Conservation (phyloP, 37 sponge, comb jelly and placozoan species). For the Sycon ciliatum region DNA sequence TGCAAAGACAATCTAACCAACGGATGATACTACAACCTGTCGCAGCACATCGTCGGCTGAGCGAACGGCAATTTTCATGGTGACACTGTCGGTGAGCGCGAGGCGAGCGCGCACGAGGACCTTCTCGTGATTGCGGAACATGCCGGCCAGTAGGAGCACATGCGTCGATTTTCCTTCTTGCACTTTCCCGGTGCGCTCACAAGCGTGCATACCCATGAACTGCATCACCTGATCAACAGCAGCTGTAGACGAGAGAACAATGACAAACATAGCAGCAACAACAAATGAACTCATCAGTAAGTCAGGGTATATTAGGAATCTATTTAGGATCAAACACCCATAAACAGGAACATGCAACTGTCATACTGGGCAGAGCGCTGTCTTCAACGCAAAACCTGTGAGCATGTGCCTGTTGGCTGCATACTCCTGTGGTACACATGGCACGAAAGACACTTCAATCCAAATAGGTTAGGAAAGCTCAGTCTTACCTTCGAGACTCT, state of each 20-base stretch:
- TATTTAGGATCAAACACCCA: no score
- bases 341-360: no score
- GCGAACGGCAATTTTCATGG: conserved; percentile 82
- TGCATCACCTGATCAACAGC: conserved; percentile 81
- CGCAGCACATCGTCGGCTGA: no score
- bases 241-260: conserved; percentile 36
- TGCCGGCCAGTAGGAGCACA: conserved; percentile 84
- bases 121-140: conserved; percentile 75
- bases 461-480: no score
- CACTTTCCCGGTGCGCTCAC: conserved; percentile 85
- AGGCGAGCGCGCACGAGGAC: conserved; percentile 69
- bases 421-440: no score
- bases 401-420: no score
- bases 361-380: no score
- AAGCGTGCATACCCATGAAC: conserved; percentile 96
- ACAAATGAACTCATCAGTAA: background rate
- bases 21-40: no score
- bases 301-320: background rate
- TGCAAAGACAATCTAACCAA: no score
- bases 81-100: conserved; percentile 54
- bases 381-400: no score
- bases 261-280: background rate
- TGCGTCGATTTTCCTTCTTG: conserved; percentile 64
- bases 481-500: conserved; percentile 64
- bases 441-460: no score